Conservation (phyloP, 2,113 vertebrate genomes). For the Petrocephalus microphthalmus region DNA sequence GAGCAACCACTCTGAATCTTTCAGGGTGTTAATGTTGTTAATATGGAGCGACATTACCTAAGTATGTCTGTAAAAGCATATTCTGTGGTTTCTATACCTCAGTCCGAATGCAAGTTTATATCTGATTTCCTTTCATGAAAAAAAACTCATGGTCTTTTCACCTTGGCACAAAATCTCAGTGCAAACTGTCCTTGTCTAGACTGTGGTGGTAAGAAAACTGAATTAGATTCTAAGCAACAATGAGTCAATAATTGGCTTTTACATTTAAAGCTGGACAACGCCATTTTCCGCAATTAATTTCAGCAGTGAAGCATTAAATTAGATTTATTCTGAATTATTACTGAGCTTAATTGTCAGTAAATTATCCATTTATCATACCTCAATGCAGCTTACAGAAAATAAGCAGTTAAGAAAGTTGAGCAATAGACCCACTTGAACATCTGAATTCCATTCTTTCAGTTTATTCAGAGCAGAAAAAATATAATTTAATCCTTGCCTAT, state of each 20-base stretch:
- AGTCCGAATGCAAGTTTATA: neutral
- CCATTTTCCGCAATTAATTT: constrained; percentile 66
- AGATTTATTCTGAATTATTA: constrained; percentile 63
- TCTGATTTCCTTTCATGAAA: neutral
- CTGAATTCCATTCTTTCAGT: neutral
- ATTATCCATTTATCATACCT: constrained; percentile 58
- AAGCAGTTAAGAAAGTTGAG: constrained; percentile 25
- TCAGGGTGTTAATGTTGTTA: neutral
- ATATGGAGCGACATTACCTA: neutral
- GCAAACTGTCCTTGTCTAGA: constrained; percentile 65
- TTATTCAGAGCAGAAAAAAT: neutral
- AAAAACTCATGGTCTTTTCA: neutral
- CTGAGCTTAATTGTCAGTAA: constrained; percentile 60
- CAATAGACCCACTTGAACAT: neutral
- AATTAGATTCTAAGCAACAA: constrained; percentile 64
- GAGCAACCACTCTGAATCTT: neutral
- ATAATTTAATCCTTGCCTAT: neutral
- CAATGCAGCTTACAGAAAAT: constrained; percentile 47
- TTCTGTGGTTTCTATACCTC: neutral
- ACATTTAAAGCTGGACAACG: constrained; percentile 70
- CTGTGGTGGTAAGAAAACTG: constrained; percentile 62
- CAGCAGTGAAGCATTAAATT: constrained; percentile 68
- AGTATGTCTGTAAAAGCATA: neutral
- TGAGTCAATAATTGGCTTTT: constrained; percentile 69
- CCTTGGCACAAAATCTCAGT: constrained; percentile 33